Percentiles rank a stretch among this genome's conserved stretches.
Evolutionary conservation across 1,140 invertebrate genomes (phyloP).

Genomic region (Elysia chlorotica): DNA sequence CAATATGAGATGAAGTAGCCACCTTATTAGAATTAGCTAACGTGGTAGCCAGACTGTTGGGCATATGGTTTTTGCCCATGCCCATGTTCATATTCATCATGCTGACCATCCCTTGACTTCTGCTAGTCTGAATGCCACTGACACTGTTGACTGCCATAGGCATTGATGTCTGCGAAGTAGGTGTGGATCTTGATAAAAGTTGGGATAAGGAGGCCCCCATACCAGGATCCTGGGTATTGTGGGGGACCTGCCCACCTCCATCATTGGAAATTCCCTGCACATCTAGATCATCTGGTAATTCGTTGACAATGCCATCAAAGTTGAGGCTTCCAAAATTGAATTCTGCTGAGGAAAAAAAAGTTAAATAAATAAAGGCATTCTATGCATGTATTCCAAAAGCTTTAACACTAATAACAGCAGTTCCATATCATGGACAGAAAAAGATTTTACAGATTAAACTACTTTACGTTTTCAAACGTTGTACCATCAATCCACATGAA

Average conservation of each 20-base stretch:
- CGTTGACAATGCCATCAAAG: conserved; percentile 63
- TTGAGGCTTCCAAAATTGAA: conserved; percentile 29
- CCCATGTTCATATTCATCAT: conserved; percentile 26
- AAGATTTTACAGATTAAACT: no score
- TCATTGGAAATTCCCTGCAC: conserved; percentile 47
- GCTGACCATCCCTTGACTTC: conserved; percentile 25
- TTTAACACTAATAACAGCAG: no score
- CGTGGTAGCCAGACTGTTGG: conserved; percentile 16
- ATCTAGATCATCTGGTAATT: conserved; percentile 85
- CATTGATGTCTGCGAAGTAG: conserved; percentile 33
- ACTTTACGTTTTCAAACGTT: no score
- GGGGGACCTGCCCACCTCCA: conserved; percentile 33
- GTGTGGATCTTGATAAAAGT: conserved; percentile 44
- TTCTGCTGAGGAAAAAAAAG: conserved; percentile 33
- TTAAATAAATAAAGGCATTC: no score
- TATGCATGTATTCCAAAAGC: no score
- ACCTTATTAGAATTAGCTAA: conserved; percentile 35
- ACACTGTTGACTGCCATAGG: conserved; percentile 27
- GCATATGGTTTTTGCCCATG: conserved; percentile 12
- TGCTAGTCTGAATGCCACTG: conserved; percentile 28
- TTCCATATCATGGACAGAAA: no score
- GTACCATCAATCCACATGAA: no score
- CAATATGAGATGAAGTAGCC: conserved; percentile 23
- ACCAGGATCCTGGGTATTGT: conserved; percentile 35
- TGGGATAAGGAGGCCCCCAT: conserved; percentile 47